Evolutionary conservation across 2,797 vertebrate genomes (phyloP), one percentile per base, ranked within the genome.

Genomic region (Dermochelys coriacea): DNA sequence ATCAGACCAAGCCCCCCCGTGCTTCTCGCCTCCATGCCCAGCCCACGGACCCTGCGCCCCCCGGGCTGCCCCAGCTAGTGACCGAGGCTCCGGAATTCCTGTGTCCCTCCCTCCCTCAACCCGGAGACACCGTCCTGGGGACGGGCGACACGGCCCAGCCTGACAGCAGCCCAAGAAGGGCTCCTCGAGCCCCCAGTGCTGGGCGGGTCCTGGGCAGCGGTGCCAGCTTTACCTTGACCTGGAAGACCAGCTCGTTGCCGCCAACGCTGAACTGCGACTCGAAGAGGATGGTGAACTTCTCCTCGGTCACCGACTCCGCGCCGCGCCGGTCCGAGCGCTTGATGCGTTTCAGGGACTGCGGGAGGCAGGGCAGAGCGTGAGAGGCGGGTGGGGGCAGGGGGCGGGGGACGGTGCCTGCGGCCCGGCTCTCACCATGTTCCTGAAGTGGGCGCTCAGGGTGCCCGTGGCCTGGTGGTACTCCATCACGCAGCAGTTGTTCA

Each of bases 401-500:
- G 57, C n/a, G 27, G 49, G 12, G 12, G 15, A n/a, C 8, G 31
- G 27, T 34, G 23, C 5, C n/a, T 1, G 18, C 31, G 50, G 37
- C 77, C 10, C 0, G 4, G 83, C 11, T 5, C 95, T 98, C 96
- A 99, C 99, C 99, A 98, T 98, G 96, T 98, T 98, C 90, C 98
- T 98, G 95, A 98, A 98, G 96, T 99, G 99, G 21, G 99, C 99
- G 1, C 99, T 99, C 90, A 98, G 98, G 0, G 98, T 98, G 29
- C 98, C 98, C 0, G 98, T 98, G 91, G 98, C 98, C 79, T 98
- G 98, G 96, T 99, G 99, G 88, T 98, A 99, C 92, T 99, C 99
- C 99, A 99, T 99, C n/a, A 99, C 99, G 2, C 99, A 99, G 97
- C 99, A 99, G 96, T 99, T 99, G 96, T 99, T 99, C 80, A 99